These are phyloP conservation scores for Drosophila macrothrix DNA, from an alignment of 2,888 invertebrate genomes.

Conservation along the genomic window DNA sequence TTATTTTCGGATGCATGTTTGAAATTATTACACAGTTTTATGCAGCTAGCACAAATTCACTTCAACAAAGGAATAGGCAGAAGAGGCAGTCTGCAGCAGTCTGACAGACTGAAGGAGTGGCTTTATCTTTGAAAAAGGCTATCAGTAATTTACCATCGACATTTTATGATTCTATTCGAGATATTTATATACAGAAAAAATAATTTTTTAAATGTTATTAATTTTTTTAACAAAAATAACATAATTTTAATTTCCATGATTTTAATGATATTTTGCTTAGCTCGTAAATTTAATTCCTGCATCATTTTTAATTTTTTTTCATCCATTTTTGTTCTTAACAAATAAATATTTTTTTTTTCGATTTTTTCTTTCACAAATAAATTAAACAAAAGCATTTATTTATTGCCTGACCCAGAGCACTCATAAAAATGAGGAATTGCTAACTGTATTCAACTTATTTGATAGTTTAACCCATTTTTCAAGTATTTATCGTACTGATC, in stretches of 20 bases:
- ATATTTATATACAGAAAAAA: background rate
- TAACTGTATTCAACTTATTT: background rate
- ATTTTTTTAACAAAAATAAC: background rate
- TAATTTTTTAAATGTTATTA: background rate
- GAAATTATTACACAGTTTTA: background rate
- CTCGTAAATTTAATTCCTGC: background rate
- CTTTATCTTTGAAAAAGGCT: no score
- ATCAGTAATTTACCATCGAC: background rate
- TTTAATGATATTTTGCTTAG: background rate
- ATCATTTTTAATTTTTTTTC: background rate
- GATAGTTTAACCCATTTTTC: background rate
- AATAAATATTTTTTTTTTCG: background rate
- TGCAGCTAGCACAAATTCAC: background rate
- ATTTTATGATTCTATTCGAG: background rate
- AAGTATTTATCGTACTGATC: background rate
- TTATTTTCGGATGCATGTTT: background rate
- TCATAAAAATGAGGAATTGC: no score
- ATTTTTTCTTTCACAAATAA: background rate
- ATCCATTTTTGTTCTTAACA: no score
- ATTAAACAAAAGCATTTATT: background rate
- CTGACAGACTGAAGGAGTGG: background rate
- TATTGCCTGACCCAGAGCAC: background rate
- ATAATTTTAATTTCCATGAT: rapidly evolving
- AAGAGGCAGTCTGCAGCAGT: background rate
- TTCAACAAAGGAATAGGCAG: background rate